Percentiles rank a stretch among this genome's conserved stretches.
Evolutionary conservation across 2,888 invertebrate genomes (phyloP).

Genomic region (Andrena bucephala): DNA sequence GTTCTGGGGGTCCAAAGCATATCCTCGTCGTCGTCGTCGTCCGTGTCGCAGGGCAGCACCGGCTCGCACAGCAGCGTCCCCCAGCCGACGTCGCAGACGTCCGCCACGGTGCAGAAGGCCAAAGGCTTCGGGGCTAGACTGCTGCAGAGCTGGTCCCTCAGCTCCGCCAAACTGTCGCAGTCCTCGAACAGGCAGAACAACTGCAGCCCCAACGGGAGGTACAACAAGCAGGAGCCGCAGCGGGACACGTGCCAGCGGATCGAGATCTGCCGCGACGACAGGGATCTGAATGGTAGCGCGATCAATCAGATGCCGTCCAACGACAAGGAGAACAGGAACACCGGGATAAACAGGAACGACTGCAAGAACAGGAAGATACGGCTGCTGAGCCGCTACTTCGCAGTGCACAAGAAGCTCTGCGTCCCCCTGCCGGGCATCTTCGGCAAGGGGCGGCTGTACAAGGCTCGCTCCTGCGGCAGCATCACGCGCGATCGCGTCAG

Average conservation of each 20-base stretch:
- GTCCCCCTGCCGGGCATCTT: constrained; percentile 87
- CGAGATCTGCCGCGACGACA: constrained; percentile 46
- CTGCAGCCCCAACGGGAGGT: constrained; percentile 51
- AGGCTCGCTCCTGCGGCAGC: constrained; percentile 88
- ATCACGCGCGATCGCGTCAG: constrained; percentile 86
- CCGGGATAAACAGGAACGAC: constrained; percentile 77
- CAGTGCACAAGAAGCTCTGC: constrained; percentile 89
- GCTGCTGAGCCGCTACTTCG: constrained; percentile 89
- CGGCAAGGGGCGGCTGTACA: constrained; percentile 87
- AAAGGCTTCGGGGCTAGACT: constrained; percentile 86
- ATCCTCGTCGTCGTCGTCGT: constrained; percentile 66
- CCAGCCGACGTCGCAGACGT: constrained; percentile 70
- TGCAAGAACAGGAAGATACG: constrained; percentile 86
- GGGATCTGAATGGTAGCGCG: constrained; percentile 69
- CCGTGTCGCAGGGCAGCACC: constrained; percentile 69
- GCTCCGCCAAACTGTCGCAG: constrained; percentile 58
- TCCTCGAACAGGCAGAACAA: constrained; percentile 55
- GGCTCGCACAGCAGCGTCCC: constrained; percentile 71
- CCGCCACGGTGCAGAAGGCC: constrained; percentile 82
- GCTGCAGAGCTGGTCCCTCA: constrained; percentile 85
- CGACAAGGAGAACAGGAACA: constrained; percentile 78
- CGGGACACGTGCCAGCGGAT: constrained; percentile 59
- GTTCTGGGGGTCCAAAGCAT: constrained; percentile 59
- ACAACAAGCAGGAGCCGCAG: constrained; percentile 57
- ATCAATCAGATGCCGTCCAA: constrained; percentile 70